phyloP scores from a whole-genome alignment of 1,140 invertebrate genomes.

The Spodoptera litura region DNA sequence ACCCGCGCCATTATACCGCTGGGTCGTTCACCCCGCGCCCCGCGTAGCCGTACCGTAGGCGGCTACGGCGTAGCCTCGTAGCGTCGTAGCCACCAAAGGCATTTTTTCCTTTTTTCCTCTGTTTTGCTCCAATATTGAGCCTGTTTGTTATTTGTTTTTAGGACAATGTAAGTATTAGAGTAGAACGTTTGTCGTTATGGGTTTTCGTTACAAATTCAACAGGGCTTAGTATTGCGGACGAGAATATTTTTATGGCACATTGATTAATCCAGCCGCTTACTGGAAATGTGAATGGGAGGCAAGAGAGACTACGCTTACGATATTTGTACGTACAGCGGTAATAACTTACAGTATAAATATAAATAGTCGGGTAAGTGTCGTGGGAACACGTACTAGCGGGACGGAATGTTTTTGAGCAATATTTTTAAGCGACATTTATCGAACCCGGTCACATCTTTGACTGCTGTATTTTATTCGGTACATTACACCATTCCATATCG shows the following conservation, averaged over 20 bases:
- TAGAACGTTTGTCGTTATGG: slow-evolving; percentile 38
- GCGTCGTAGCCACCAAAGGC: slow-evolving; percentile 57
- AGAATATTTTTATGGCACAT: slow-evolving; percentile 32
- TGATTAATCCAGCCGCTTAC: slow-evolving; percentile 21
- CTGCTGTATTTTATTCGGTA: too few species aligned
- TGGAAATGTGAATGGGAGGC: slow-evolving; percentile 7
- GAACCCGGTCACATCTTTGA: too few species aligned
- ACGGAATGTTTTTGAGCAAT: too few species aligned
- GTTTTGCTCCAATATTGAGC: slow-evolving; percentile 43
- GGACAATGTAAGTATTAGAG: slow-evolving; percentile 50
- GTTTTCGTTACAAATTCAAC: slow-evolving; percentile 45
- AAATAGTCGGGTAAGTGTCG: too few species aligned
- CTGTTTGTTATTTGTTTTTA: slow-evolving; percentile 45
- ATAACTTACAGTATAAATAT: too few species aligned
- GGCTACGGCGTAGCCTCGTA: slow-evolving; percentile 68
- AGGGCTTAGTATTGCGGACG: slow-evolving; percentile 31
- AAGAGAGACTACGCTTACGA: slow-evolving; percentile 3
- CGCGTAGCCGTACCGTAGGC: slow-evolving; percentile 55
- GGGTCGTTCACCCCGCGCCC: slow-evolving; percentile 75
- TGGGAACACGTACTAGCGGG: too few species aligned
- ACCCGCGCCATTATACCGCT: slow-evolving; percentile 67
- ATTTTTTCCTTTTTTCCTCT: slow-evolving; percentile 42
- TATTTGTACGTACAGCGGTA: not conserved
- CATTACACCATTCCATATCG: too few species aligned
- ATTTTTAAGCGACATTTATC: too few species aligned